These are phyloP conservation scores for Oncopeltus fasciatus DNA, from an alignment of 1,140 invertebrate genomes.

Conservation along the genomic window DNA sequence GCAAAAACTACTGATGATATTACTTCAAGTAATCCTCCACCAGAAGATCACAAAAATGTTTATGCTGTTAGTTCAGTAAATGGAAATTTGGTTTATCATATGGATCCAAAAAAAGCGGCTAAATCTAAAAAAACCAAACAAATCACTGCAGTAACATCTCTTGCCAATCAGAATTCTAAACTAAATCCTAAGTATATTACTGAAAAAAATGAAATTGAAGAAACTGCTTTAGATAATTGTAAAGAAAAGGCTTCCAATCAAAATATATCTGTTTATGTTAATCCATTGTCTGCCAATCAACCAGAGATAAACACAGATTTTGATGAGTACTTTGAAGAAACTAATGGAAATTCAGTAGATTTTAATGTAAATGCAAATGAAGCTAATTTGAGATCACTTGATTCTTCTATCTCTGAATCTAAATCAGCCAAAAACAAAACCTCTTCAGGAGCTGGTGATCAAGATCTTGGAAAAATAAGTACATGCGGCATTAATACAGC, in stretches of 20 bases:
- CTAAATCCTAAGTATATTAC: conserved; percentile 32
- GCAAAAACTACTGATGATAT: conserved; percentile 30
- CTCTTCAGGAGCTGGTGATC: conserved; percentile 22
- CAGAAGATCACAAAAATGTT: conserved; percentile 37
- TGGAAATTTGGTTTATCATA: conserved; percentile 74
- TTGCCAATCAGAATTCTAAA: conserved; percentile 30
- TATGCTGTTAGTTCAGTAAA: conserved; percentile 76
- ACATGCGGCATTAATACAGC: conserved; percentile 17
- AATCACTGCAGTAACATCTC: conserved; percentile 19
- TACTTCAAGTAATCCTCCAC: conserved; percentile 26
- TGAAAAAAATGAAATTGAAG: conserved; percentile 34
- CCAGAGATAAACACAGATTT: conserved; percentile 25
- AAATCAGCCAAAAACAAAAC: conserved; percentile 17
- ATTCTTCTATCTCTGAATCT: background rate
- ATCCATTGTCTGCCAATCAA: conserved; percentile 32
- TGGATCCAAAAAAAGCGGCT: conserved; percentile 26
- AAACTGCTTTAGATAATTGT: background rate
- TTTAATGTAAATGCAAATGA: background rate
- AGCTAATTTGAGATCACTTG: background rate
- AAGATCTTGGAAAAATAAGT: conserved; percentile 18
- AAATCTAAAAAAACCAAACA: conserved; percentile 14
- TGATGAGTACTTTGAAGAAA: conserved; percentile 26
- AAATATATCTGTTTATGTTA: conserved; percentile 40
- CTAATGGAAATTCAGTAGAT: conserved; percentile 15
- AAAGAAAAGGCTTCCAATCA: conserved; percentile 13